Conservation (phyloP, 2,888 invertebrate species). For the Malachius bipustulatus region DNA sequence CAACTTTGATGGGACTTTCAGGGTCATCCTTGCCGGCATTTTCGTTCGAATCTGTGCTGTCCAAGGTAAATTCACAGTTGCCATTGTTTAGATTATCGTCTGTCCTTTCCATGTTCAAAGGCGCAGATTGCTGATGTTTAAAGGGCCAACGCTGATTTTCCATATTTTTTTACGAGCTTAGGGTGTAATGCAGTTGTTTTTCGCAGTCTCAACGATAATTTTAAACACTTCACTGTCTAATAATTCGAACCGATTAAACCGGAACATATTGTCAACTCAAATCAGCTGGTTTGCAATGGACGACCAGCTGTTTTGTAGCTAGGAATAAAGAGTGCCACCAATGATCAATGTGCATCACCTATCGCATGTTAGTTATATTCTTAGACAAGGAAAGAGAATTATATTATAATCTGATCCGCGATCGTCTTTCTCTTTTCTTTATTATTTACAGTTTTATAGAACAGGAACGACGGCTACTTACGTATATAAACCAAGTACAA, state of each 20-base stretch:
- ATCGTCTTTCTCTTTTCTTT: no score
- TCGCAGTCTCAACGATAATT: conserved; percentile 23
- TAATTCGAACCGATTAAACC: conserved; percentile 27
- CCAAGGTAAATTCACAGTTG: conserved; percentile 24
- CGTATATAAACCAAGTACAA: no score
- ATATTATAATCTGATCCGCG: no score
- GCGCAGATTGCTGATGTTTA: conserved; percentile 32
- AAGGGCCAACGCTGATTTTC: conserved; percentile 32
- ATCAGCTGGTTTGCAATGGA: conserved; percentile 38
- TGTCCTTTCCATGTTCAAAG: conserved; percentile 28
- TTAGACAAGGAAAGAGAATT: no score
- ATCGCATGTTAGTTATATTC: no score
- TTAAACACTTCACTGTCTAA: conserved; percentile 29
- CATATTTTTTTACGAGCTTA: conserved; percentile 25
- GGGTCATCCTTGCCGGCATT: conserved; percentile 22
- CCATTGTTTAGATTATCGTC: conserved; percentile 31
- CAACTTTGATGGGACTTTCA: conserved; percentile 17
- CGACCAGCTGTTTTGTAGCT: no score
- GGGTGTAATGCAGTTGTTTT: conserved; percentile 21
- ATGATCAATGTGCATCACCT: no score
- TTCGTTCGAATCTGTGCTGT: conserved; percentile 20
- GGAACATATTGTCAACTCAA: conserved; percentile 37
- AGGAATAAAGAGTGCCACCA: no score
- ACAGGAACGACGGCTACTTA: no score
- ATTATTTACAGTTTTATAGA: no score